phyloP scores from a whole-genome alignment of 2,113 vertebrate genomes.

The Ciconia stormi region DNA sequence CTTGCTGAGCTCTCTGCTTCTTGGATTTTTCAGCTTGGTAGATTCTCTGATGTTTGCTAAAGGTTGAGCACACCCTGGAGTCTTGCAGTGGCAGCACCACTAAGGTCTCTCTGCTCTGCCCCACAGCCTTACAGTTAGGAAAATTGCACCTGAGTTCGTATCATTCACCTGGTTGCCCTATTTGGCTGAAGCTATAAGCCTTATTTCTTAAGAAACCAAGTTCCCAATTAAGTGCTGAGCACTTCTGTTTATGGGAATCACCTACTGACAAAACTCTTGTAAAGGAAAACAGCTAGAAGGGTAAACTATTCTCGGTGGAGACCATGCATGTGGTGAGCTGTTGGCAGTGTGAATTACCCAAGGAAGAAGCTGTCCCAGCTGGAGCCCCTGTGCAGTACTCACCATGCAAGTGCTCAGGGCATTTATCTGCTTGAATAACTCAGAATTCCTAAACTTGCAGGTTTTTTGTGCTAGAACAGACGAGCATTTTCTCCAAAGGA shows the following conservation, averaged over 20 bases:
- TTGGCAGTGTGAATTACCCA: rapidly evolving
- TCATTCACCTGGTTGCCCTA: neutral
- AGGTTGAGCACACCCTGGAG: neutral
- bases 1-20: neutral
- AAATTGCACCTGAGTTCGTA: neutral
- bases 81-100: neutral
- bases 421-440: neutral
- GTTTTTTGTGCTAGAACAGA: neutral
- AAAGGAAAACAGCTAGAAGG: neutral
- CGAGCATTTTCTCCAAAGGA: neutral
- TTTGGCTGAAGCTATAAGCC: neutral
- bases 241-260: neutral
- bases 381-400: neutral
- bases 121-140: neutral
- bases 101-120: neutral
- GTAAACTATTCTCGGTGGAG: neutral
- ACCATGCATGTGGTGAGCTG: rapidly evolving
- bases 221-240: neutral
- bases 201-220: neutral
- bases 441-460: neutral
- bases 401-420: neutral
- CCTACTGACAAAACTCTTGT: neutral
- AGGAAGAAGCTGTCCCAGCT: neutral
- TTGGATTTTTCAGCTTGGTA: neutral
- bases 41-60: neutral